phyloP scores from a whole-genome alignment of 2,888 invertebrate species.

The Uloborus plumipes region DNA sequence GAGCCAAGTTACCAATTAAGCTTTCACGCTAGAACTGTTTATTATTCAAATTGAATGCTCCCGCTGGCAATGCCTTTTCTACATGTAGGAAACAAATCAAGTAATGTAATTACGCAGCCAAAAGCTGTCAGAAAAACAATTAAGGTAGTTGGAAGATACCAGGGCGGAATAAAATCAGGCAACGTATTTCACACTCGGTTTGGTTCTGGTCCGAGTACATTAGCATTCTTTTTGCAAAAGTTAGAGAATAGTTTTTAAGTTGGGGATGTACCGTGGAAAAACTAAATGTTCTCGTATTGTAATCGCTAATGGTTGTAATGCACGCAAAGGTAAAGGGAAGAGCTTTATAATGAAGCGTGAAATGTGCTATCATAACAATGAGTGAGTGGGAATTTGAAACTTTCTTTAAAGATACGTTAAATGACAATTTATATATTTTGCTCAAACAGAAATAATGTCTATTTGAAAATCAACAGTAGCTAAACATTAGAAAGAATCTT shows the following conservation, averaged over 20 bases:
- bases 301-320: conserved; percentile 7
- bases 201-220: conserved; percentile 14
- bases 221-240: conserved; percentile 24
- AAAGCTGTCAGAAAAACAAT: conserved; percentile 49
- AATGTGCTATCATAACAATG: too few relatives aligned
- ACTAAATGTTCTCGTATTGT: background rate
- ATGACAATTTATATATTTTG: too few relatives aligned
- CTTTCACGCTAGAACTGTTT: conserved; percentile 28
- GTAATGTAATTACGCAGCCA: conserved; percentile 41
- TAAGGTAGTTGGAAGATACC: conserved; percentile 22
- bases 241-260: conserved; percentile 9
- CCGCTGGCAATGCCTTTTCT: conserved; percentile 21
- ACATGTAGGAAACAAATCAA: conserved; percentile 41
- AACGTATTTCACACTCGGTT: conserved; percentile 29
- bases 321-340: conserved; percentile 7
- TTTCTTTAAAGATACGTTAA: too few relatives aligned
- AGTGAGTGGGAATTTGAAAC: too few relatives aligned
- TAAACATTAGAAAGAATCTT: too few relatives aligned
- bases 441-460: too few relatives aligned
- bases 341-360: too few relatives aligned
- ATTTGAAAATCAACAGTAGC: too few relatives aligned
- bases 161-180: conserved; percentile 30
- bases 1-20: conserved; percentile 39
- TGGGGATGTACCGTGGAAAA: background rate
- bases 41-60: conserved; percentile 57